These are phyloP conservation scores for Tolmerus cingulatus DNA, from an alignment of 2,888 invertebrate genomes.

Conservation along the genomic window DNA sequence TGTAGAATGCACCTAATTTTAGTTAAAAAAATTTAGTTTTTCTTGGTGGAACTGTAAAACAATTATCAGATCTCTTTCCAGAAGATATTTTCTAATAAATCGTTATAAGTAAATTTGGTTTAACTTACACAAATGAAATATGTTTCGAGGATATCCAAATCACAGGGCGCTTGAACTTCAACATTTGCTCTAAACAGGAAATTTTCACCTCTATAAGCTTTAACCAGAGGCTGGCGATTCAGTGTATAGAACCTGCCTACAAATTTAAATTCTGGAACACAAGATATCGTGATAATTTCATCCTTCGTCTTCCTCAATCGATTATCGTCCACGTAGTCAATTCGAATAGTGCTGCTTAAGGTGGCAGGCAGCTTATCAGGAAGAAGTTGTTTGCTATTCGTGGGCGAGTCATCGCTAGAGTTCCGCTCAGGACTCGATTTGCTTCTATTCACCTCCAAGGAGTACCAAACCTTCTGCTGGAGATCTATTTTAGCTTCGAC, in stretches of 20 bases:
- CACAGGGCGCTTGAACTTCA: slow-evolving; percentile 57
- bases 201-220: slow-evolving; percentile 61
- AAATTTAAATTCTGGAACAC: slow-evolving; percentile 60
- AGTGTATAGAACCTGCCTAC: slow-evolving; percentile 61
- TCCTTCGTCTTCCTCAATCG: slow-evolving; percentile 60
- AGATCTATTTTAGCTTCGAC: slow-evolving; percentile 59
- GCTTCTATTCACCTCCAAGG: slow-evolving; percentile 34
- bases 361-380: slow-evolving; percentile 1
- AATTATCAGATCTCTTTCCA: no score
- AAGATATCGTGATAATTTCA: slow-evolving; percentile 57
- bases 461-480: slow-evolving; percentile 60
- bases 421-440: slow-evolving; percentile 12
- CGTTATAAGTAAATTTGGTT: not conserved
- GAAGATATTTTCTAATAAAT: no score
- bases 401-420: slow-evolving; percentile 23
- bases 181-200: slow-evolving; percentile 60
- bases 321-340: slow-evolving; percentile 60
- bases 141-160: slow-evolving; percentile 61
- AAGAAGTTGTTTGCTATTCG: not conserved
- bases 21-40: not conserved
- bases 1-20: not conserved
- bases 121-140: slow-evolving; percentile 63
- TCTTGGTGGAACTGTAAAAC: no score
- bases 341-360: slow-evolving; percentile 56
- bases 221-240: slow-evolving; percentile 57